phyloP scores from a whole-genome alignment of 2,888 invertebrate species.

The Heliconius cydno region DNA sequence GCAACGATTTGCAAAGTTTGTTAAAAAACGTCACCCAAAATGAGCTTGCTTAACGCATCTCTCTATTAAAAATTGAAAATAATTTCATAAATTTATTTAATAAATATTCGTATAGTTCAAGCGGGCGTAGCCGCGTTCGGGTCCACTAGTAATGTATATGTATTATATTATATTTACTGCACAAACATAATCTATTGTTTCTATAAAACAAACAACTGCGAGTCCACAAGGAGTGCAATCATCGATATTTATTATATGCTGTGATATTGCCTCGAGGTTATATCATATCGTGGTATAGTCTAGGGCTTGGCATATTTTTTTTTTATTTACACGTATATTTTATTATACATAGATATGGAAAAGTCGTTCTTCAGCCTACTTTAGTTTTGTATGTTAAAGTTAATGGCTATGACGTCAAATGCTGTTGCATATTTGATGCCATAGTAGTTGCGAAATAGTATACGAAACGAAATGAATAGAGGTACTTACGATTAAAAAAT shows the following conservation, averaged over 20 bases:
- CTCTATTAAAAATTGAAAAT: too few species aligned
- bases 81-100: too few species aligned
- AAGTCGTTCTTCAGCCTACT: neutral
- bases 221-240: slow-evolving; percentile 36
- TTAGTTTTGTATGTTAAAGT: too few species aligned
- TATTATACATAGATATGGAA: neutral
- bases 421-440: too few species aligned
- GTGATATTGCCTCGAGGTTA: slow-evolving; percentile 38
- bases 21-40: too few species aligned
- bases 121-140: too few species aligned
- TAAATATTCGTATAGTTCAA: too few species aligned
- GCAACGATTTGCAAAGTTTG: too few species aligned
- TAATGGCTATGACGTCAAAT: too few species aligned
- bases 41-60: too few species aligned
- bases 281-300: slow-evolving; percentile 30
- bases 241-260: slow-evolving; percentile 39
- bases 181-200: slow-evolving; percentile 13
- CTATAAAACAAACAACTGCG: slow-evolving; percentile 24
- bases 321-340: neutral
- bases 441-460: neutral
- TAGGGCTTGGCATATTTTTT: neutral
- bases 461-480: neutral
- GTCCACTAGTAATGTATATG: neutral
- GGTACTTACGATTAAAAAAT: neutral
- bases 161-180: neutral